Conservation (phyloP, 2,888 invertebrate genomes). For the Neoitamus cyanurus region DNA sequence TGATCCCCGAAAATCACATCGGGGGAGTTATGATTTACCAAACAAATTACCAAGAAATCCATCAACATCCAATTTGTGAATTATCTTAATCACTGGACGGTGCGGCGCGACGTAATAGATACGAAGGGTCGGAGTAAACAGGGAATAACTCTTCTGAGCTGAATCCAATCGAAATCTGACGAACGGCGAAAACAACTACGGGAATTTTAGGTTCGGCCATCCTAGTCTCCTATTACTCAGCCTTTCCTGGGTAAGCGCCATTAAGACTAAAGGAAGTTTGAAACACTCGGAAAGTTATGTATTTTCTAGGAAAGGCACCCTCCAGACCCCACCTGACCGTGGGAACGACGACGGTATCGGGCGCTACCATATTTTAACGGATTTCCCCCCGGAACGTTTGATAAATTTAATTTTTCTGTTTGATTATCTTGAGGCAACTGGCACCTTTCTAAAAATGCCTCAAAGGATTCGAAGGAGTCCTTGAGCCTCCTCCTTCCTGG, state of each 20-base stretch:
- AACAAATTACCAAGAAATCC: background rate
- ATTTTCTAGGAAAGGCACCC: background rate
- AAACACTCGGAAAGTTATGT: background rate
- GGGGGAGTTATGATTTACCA: background rate
- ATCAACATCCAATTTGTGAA: background rate
- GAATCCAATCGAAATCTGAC: background rate
- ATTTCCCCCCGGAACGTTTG: background rate
- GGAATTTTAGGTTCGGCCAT: background rate
- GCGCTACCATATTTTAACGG: background rate
- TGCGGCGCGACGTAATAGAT: no score
- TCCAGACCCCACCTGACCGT: background rate
- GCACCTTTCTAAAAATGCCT: background rate
- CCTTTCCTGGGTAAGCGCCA: background rate
- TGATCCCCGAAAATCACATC: background rate
- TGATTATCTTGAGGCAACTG: background rate
- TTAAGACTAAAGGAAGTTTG: background rate
- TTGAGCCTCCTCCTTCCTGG: background rate
- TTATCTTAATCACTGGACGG: background rate
- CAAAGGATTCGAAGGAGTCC: background rate
- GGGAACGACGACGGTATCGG: background rate
- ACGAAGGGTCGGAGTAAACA: background rate
- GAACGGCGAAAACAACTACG: background rate
- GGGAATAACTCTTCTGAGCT: background rate
- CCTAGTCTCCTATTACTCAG: background rate
- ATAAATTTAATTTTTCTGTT: background rate